These are phyloP conservation scores for Campoplex nolae DNA, from an alignment of 2,888 invertebrate genomes.

Conservation along the genomic window DNA sequence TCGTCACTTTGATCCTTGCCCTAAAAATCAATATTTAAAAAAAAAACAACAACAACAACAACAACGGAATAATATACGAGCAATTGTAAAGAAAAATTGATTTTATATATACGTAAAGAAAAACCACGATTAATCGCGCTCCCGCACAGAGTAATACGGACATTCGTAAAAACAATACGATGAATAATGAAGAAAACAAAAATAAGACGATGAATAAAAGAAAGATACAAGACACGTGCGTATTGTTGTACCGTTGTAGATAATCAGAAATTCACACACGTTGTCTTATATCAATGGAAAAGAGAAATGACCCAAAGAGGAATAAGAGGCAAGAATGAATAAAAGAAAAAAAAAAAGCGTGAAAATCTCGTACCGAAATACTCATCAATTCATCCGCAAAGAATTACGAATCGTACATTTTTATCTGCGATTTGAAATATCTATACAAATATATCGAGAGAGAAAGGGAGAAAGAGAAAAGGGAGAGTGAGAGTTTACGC, in stretches of 20 bases:
- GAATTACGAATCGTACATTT: slow-evolving; percentile 53
- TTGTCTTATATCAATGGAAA: slow-evolving; percentile 68
- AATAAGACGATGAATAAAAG: slow-evolving; percentile 25
- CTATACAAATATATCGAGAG: slow-evolving; percentile 37
- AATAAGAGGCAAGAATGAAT: slow-evolving; percentile 21
- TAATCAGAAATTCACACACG: slow-evolving; percentile 70
- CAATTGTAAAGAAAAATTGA: slow-evolving; percentile 32
- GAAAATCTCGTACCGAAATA: slow-evolving; percentile 65
- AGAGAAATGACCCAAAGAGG: slow-evolving; percentile 51
- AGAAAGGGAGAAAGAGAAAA: background rate
- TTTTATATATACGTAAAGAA: slow-evolving; percentile 38
- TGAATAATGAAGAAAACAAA: slow-evolving; percentile 32
- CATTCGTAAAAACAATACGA: slow-evolving; percentile 31
- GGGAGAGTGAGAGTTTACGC: background rate
- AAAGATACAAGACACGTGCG: slow-evolving; percentile 62
- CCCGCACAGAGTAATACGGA: slow-evolving; percentile 49
- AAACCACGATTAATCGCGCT: slow-evolving; percentile 55
- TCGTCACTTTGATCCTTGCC: slow-evolving; percentile 22
- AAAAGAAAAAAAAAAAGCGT: slow-evolving; percentile 55
- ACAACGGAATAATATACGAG: slow-evolving; percentile 13
- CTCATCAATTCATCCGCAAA: slow-evolving; percentile 59
- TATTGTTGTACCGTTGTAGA: slow-evolving; percentile 67
- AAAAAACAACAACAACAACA: background rate
- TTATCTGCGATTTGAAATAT: slow-evolving; percentile 44
- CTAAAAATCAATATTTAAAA: slow-evolving; percentile 34